Evolutionary conservation across 2,888 invertebrate species (phyloP).

Genomic region (Troilus luridus): DNA sequence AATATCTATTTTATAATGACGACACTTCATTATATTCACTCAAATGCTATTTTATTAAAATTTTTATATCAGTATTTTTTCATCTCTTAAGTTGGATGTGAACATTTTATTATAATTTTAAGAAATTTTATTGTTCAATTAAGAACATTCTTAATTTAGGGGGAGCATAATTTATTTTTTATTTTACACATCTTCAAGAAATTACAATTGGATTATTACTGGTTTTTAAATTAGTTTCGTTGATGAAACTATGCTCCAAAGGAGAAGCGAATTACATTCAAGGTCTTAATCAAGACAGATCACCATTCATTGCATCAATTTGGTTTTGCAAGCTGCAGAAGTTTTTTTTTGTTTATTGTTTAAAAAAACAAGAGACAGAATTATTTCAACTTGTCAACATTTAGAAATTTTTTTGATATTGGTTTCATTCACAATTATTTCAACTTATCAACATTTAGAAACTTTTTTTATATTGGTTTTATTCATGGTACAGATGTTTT

Average conservation of each 20-base stretch:
- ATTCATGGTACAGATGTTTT: too few relatives aligned
- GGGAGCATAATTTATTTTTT: not conserved
- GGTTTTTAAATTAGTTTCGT: not conserved
- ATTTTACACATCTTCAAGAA: not conserved
- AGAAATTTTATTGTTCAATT: not conserved
- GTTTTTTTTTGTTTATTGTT: too few relatives aligned
- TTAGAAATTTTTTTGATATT: too few relatives aligned
- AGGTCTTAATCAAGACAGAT: not conserved
- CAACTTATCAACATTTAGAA: too few relatives aligned
- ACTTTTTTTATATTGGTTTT: too few relatives aligned
- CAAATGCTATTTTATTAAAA: too few relatives aligned
- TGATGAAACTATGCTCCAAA: not conserved
- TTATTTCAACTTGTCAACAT: not conserved
- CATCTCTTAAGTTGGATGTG: too few relatives aligned
- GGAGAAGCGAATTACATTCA: slow-evolving; percentile 18
- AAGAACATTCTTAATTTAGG: not conserved
- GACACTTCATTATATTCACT: too few relatives aligned
- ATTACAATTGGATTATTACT: not conserved
- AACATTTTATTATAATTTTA: too few relatives aligned
- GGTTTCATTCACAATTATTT: too few relatives aligned
- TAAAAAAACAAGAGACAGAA: not conserved
- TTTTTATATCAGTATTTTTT: too few relatives aligned
- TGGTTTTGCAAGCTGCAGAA: not conserved
- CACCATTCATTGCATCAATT: not conserved
- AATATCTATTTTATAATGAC: too few relatives aligned